Evolutionary conservation across 2,113 vertebrate genomes (phyloP).

Genomic region (Cyphomyrus plagiostoma): DNA sequence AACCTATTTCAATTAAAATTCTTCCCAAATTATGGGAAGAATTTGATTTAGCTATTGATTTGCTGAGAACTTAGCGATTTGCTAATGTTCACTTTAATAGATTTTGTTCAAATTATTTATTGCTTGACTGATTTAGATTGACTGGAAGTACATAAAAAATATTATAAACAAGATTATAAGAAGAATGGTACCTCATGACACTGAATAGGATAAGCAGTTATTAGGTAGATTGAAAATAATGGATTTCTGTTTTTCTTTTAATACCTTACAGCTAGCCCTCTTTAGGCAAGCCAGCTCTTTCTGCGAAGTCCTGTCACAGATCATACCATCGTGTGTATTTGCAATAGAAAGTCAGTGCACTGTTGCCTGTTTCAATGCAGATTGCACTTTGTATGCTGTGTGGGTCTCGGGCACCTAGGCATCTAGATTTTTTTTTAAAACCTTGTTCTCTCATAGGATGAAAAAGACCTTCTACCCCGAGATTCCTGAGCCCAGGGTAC

Average conservation of each 20-base stretch:
- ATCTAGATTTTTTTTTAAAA: not conserved
- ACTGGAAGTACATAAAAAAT: not conserved
- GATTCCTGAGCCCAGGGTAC: slow-evolving; percentile 60
- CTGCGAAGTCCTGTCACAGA: not conserved
- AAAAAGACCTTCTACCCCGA: slow-evolving; percentile 60
- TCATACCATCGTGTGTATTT: not conserved
- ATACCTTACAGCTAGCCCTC: not conserved
- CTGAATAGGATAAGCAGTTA: not conserved
- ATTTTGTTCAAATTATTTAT: not conserved
- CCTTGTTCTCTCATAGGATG: slow-evolving; percentile 45
- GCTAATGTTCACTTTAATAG: not conserved
- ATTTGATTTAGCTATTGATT: not conserved
- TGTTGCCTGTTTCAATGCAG: not conserved
- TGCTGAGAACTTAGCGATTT: not conserved
- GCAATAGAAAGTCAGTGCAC: not conserved
- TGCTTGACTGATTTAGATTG: not conserved
- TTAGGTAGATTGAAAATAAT: not conserved
- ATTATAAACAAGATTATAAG: not conserved
- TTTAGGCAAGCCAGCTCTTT: not conserved
- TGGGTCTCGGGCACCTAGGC: not conserved
- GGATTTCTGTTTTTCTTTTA: not conserved
- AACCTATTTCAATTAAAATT: not conserved
- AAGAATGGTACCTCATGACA: not conserved
- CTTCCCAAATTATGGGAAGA: not conserved
- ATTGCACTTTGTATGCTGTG: not conserved